Evolutionary conservation across 2,113 vertebrate species (phyloP).

Genomic region (Pavo muticus): DNA sequence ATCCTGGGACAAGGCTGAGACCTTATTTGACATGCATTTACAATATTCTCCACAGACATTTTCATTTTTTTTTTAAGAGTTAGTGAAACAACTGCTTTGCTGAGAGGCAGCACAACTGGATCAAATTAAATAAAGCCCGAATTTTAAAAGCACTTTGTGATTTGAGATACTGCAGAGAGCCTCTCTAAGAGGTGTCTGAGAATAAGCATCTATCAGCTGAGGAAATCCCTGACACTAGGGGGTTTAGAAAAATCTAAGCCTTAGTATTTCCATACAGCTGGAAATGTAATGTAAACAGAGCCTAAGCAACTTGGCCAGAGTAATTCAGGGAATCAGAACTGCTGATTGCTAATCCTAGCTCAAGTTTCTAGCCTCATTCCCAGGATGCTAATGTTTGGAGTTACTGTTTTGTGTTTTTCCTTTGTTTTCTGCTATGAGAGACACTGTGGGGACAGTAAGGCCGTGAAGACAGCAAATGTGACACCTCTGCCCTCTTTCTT

Average conservation of each 20-base stretch:
- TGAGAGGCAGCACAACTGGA: slow-evolving; percentile 14
- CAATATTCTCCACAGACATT: background rate
- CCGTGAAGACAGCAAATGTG: background rate
- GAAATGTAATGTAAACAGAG: slow-evolving; percentile 38
- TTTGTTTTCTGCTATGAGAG: background rate
- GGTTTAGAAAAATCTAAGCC: slow-evolving; percentile 33
- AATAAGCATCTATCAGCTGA: background rate
- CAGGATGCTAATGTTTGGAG: background rate
- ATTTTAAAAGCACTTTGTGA: slow-evolving; percentile 47
- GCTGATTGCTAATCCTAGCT: slow-evolving; percentile 33
- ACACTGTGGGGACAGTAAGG: background rate
- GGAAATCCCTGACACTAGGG: slow-evolving; percentile 30
- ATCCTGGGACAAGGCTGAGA: background rate
- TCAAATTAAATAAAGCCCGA: slow-evolving; percentile 27
- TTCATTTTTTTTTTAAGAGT: background rate
- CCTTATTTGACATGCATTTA: background rate
- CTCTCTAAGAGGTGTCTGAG: slow-evolving; percentile 33
- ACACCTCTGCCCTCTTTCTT: background rate
- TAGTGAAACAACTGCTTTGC: slow-evolving; percentile 1
- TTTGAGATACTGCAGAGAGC: slow-evolving; percentile 31
- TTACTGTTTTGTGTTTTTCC: background rate
- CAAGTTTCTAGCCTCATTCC: slow-evolving; percentile 24
- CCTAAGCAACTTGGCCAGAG: slow-evolving; percentile 16
- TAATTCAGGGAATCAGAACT: slow-evolving; percentile 26
- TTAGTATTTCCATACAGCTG: slow-evolving; percentile 19